A percentile compares a stretch with the other conserved stretches of the same genome.
Evolutionary conservation across 2,797 vertebrate species (phyloP).

Genomic region (Craterocephalus amniculus): DNA sequence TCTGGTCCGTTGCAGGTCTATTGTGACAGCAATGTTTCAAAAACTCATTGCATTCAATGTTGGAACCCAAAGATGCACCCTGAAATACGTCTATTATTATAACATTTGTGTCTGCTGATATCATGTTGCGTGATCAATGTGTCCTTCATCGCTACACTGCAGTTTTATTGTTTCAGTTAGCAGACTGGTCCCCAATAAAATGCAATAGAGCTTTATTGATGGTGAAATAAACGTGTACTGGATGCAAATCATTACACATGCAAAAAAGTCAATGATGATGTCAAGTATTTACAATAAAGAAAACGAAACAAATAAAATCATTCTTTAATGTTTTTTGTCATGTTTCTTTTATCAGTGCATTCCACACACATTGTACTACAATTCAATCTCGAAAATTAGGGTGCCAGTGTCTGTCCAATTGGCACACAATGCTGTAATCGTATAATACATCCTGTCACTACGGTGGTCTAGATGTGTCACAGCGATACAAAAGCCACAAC

Average conservation of each 20-base stretch:
- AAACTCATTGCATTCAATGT: neutral
- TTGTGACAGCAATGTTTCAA: constrained; percentile 9
- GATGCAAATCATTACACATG: constrained; percentile 38
- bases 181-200: constrained; percentile 44
- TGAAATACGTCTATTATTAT: constrained; percentile 10
- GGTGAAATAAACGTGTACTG: constrained; percentile 52
- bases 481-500: too few relatives aligned
- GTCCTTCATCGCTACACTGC: constrained; percentile 18
- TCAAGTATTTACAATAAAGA: constrained; percentile 23
- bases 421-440: too few relatives aligned
- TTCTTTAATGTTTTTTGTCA: neutral
- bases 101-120: constrained; percentile 6
- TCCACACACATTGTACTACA: neutral
- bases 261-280: constrained; percentile 17
- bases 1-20: constrained; percentile 3
- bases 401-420: neutral
- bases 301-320: neutral
- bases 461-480: too few relatives aligned
- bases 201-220: constrained; percentile 29
- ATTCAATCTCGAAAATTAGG: neutral
- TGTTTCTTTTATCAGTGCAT: neutral
- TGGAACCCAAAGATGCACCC: constrained; percentile 4
- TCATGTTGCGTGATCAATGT: constrained; percentile 3
- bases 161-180: constrained; percentile 36
- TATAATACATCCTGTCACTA: neutral